A percentile compares a stretch with the other conserved stretches of the same genome.
Evolutionary conservation across 2,113 vertebrate genomes (phyloP).

Genomic region (Poecile atricapillus): DNA sequence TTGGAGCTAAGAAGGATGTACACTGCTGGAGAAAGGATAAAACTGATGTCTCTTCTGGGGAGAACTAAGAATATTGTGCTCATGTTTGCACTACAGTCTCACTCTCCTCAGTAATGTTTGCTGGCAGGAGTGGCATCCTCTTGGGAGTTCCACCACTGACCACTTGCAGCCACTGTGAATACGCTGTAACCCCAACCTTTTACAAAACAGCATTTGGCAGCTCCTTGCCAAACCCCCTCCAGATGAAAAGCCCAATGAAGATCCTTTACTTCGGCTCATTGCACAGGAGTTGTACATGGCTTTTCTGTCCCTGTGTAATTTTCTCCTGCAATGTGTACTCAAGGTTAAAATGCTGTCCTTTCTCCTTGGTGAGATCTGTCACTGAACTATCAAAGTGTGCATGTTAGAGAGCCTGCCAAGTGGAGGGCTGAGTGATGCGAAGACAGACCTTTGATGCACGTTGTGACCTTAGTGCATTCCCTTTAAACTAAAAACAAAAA

Average conservation of each 20-base stretch:
- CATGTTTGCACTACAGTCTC: not conserved
- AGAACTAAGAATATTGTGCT: not conserved
- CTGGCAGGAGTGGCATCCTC: not conserved
- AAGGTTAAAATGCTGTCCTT: conserved; percentile 43
- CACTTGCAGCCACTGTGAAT: not conserved
- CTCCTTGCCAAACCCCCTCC: not conserved
- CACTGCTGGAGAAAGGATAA: not conserved
- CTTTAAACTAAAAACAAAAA: not conserved
- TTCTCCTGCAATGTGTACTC: not conserved
- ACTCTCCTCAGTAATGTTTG: not conserved
- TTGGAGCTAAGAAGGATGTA: not conserved
- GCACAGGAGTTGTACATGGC: not conserved
- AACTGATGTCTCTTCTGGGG: not conserved
- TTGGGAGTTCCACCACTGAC: not conserved
- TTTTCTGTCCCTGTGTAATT: conserved; percentile 11
- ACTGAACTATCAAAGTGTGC: conserved; percentile 26
- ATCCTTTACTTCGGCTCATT: conserved; percentile 20
- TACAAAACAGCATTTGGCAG: not conserved
- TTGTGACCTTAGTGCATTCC: not conserved
- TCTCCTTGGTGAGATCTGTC: conserved; percentile 16
- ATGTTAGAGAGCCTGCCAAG: not conserved
- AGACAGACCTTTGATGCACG: not conserved
- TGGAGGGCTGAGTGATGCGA: not conserved
- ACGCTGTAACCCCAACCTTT: not conserved
- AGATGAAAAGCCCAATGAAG: conserved; percentile 3